These are phyloP conservation scores for Caenorhabditis sp. DNA, from an alignment of 2,888 invertebrate species.

Conservation along the genomic window DNA sequence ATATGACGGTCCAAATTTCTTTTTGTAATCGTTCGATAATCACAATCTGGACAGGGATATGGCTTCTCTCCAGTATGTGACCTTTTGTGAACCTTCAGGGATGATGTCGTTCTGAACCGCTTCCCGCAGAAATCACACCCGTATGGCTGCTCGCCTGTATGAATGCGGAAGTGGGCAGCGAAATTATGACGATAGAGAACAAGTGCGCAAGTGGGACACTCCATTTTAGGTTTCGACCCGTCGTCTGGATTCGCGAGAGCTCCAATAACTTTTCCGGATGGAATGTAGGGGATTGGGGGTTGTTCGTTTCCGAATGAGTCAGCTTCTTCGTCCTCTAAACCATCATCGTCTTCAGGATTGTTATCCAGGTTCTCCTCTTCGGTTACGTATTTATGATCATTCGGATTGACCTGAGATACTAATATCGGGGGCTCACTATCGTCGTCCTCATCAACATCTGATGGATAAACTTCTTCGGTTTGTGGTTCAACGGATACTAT, in stretches of 20 bases:
- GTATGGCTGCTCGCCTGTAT: constrained; percentile 82
- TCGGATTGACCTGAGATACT: constrained; percentile 33
- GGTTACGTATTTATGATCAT: constrained; percentile 14
- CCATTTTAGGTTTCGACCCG: constrained; percentile 77
- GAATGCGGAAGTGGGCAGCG: constrained; percentile 81
- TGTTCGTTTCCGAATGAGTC: constrained; percentile 52
- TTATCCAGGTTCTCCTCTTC: constrained; percentile 25
- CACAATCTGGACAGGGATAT: constrained; percentile 78
- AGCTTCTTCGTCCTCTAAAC: constrained; percentile 11
- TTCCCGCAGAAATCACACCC: constrained; percentile 78
- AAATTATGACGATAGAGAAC: constrained; percentile 82
- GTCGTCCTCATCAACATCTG: constrained; percentile 20
- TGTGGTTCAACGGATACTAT: constrained; percentile 62
- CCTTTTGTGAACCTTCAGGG: constrained; percentile 79
- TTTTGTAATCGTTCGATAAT: constrained; percentile 80
- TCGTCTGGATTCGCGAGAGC: constrained; percentile 72
- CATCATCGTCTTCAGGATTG: constrained; percentile 20
- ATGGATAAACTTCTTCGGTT: constrained; percentile 15
- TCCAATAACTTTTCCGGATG: constrained; percentile 65
- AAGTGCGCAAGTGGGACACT: constrained; percentile 82
- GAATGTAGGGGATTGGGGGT: constrained; percentile 36
- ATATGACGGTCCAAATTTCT: constrained; percentile 82
- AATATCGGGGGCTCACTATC: constrained; percentile 37
- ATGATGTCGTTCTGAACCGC: constrained; percentile 80
- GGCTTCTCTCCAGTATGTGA: constrained; percentile 82